Conservation (phyloP, 2,797 vertebrate species). For the Hydrocynus forskahlii region DNA sequence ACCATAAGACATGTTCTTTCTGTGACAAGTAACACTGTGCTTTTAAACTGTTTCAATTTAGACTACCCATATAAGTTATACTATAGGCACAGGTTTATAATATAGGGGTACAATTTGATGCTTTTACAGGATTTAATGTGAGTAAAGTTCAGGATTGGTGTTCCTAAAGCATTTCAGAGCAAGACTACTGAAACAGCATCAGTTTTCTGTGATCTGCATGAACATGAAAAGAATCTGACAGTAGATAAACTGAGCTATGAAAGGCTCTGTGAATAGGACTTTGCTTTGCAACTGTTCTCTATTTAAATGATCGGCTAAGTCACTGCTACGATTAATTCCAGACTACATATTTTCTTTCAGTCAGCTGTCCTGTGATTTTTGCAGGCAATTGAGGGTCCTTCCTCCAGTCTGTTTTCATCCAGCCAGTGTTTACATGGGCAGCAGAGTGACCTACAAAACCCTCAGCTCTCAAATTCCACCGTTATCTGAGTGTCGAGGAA, state of each 20-base stretch:
- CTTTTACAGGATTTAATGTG: background rate
- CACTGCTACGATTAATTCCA: background rate
- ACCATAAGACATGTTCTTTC: background rate
- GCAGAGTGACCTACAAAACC: slow-evolving; percentile 29
- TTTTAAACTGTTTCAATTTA: background rate
- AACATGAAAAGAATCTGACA: too few relatives aligned
- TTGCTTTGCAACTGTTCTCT: too few relatives aligned
- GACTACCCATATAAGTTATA: background rate
- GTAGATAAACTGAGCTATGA: too few relatives aligned
- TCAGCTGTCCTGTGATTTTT: background rate
- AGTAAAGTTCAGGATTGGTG: background rate
- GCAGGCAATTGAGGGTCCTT: background rate
- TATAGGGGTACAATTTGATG: too few relatives aligned
- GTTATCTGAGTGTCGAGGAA: background rate
- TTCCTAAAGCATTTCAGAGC: background rate
- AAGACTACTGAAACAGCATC: background rate
- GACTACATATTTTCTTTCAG: background rate
- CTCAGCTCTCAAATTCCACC: background rate
- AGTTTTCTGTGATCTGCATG: background rate
- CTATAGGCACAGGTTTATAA: too few relatives aligned
- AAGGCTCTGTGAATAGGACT: too few relatives aligned
- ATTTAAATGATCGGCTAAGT: background rate
- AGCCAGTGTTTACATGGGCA: slow-evolving; percentile 37
- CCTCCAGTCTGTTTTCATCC: background rate
- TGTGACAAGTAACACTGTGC: background rate